Conservation (phyloP, 1,140 invertebrate genomes). For the Trichoplusia ni region DNA sequence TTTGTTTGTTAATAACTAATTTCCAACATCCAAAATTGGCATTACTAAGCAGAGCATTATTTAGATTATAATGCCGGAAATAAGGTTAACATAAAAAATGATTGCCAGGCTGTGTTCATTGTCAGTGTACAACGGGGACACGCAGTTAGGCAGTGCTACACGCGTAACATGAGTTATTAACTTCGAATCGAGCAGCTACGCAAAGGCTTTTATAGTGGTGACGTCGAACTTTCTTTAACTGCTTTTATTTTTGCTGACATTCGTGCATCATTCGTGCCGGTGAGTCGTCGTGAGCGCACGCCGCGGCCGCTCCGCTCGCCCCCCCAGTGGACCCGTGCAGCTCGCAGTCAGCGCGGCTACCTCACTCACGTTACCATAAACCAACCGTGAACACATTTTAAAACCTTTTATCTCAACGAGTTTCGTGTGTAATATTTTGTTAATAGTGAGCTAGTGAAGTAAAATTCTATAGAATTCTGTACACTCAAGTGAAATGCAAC, state of each 20-base stretch:
- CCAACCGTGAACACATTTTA: constrained; percentile 64
- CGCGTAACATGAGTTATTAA: constrained; percentile 61
- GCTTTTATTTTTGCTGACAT: constrained; percentile 68
- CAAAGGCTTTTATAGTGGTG: constrained; percentile 66
- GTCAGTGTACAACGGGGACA: constrained; percentile 19
- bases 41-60: background rate
- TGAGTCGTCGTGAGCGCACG: constrained; percentile 56
- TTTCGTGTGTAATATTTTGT: constrained; percentile 45
- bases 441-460: constrained; percentile 61
- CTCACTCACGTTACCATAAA: constrained; percentile 48
- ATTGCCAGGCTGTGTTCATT: background rate
- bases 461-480: constrained; percentile 31
- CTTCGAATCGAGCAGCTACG: constrained; percentile 57
- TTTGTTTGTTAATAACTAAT: too few species aligned
- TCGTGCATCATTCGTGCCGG: constrained; percentile 70
- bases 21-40: too few species aligned
- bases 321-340: background rate
- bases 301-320: constrained; percentile 31
- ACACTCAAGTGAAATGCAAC: constrained; percentile 58
- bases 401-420: constrained; percentile 46
- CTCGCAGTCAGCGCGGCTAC: constrained; percentile 20
- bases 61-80: too few species aligned
- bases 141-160: constrained; percentile 50
- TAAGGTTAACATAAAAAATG: background rate
- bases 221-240: constrained; percentile 75